A percentile compares a stretch with the other conserved stretches of the same genome.
These are phyloP conservation scores for Zygothrica quintamaculata DNA, from an alignment of 2,888 invertebrate species.

Conservation along the genomic window DNA sequence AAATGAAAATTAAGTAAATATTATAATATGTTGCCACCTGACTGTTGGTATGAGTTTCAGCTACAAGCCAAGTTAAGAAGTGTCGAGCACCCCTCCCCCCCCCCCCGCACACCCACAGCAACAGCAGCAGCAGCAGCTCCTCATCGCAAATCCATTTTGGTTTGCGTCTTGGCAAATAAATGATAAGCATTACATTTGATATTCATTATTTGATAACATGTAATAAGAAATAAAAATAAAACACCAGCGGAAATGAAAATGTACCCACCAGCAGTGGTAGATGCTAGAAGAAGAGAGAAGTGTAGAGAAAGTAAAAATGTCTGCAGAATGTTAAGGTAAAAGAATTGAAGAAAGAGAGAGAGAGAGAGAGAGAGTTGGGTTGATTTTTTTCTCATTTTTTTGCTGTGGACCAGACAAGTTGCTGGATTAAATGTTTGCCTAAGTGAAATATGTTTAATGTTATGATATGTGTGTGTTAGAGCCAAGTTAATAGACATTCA, in stretches of 20 bases:
- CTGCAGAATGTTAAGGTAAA: no score
- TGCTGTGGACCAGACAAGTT: conserved; percentile 52
- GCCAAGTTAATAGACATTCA: neutral
- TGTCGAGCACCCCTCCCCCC: no score
- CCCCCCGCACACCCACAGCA: no score
- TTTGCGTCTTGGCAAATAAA: conserved; percentile 73
- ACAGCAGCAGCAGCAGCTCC: no score
- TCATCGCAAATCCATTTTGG: conserved; percentile 46
- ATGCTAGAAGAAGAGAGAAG: no score
- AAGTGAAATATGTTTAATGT: conserved; percentile 80
- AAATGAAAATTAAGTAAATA: conserved; percentile 81
- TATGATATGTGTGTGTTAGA: conserved; percentile 67
- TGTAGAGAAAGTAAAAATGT: no score
- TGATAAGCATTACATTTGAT: conserved; percentile 82
- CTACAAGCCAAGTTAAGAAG: no score
- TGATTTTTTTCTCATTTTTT: no score
- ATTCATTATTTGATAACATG: conserved; percentile 79
- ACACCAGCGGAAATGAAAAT: conserved; percentile 76
- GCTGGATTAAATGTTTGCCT: conserved; percentile 75
- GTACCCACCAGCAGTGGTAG: no score
- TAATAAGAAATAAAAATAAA: conserved; percentile 79
- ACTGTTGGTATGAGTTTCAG: conserved; percentile 6
- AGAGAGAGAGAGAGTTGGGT: no score
- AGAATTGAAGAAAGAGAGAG: no score
- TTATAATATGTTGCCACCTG: conserved; percentile 75